These are phyloP conservation scores for Eremophila alpestris DNA, from an alignment of 2,797 vertebrate genomes.

Conservation along the genomic window DNA sequence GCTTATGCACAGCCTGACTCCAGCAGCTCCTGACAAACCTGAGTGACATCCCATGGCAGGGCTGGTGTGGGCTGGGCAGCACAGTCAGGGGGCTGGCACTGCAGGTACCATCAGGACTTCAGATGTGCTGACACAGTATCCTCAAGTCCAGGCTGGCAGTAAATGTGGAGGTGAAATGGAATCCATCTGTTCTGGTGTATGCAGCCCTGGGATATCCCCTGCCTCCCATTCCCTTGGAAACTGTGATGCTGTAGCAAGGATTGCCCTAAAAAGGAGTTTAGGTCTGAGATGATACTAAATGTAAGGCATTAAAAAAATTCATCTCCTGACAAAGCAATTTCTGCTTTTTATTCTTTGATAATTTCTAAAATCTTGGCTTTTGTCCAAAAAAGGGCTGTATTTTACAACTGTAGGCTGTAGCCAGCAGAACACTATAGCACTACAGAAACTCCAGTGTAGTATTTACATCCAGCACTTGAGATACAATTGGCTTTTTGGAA, in stretches of 20 bases:
- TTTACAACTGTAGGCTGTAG: neutral
- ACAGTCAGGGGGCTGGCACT: neutral
- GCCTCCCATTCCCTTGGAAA: neutral
- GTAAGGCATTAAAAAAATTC: neutral
- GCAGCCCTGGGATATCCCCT: neutral
- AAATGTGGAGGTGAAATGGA: neutral
- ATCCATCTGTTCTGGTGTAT: neutral
- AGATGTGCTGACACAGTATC: neutral
- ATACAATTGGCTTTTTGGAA: slow-evolving; percentile 11
- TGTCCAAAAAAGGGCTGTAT: neutral
- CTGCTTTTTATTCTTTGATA: slow-evolving; percentile 16
- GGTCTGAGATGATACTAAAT: neutral
- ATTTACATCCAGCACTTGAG: slow-evolving; percentile 9
- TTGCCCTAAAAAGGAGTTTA: neutral
- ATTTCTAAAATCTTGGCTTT: neutral
- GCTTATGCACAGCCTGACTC: neutral
- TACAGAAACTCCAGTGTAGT: neutral
- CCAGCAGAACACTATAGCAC: neutral
- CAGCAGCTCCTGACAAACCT: neutral
- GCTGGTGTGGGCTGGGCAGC: too few species aligned
- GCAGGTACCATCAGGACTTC: neutral
- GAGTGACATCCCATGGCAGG: fast-evolving
- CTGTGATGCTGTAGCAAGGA: neutral
- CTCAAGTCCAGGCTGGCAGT: neutral
- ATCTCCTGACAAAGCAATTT: slow-evolving; percentile 1